A percentile compares a stretch with the other conserved stretches of the same genome.
Evolutionary conservation across 1,140 invertebrate species (phyloP).

Genomic region (Orchestia grillus): DNA sequence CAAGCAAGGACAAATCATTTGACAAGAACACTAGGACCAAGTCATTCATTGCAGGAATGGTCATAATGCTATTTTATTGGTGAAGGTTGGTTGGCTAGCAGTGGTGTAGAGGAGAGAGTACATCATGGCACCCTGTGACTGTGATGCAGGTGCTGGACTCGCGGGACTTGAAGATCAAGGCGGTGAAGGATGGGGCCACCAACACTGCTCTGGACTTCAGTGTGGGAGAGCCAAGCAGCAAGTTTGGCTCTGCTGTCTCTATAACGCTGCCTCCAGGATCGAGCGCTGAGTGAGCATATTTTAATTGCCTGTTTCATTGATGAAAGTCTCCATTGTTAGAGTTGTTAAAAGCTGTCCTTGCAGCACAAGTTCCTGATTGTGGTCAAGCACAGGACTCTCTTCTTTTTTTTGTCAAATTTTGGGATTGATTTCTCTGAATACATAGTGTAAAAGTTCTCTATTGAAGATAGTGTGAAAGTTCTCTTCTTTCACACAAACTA

Average conservation of each 20-base stretch:
- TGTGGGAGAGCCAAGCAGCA: conserved; percentile 76
- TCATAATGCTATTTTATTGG: no score
- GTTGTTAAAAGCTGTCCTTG: neutral
- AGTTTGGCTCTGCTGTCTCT: conserved; percentile 84
- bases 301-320: neutral
- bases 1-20: no score
- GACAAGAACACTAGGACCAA: no score
- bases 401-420: no score
- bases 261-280: conserved; percentile 76
- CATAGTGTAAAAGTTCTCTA: no score
- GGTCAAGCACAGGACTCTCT: no score
- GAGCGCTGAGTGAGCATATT: neutral
- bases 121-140: neutral
- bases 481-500: no score
- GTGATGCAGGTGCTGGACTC: conserved; percentile 80
- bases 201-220: conserved; percentile 76
- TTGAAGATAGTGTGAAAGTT: no score
- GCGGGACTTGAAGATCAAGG: conserved; percentile 78
- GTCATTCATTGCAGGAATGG: no score
- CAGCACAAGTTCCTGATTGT: no score
- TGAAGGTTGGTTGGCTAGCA: no score
- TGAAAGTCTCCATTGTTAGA: neutral
- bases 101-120: neutral
- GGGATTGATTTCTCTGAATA: no score
- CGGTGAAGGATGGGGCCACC: conserved; percentile 73